Base-by-base conservation (phyloP, 2,113 vertebrate species). In the Syrrhaptes paradoxus region DNA sequence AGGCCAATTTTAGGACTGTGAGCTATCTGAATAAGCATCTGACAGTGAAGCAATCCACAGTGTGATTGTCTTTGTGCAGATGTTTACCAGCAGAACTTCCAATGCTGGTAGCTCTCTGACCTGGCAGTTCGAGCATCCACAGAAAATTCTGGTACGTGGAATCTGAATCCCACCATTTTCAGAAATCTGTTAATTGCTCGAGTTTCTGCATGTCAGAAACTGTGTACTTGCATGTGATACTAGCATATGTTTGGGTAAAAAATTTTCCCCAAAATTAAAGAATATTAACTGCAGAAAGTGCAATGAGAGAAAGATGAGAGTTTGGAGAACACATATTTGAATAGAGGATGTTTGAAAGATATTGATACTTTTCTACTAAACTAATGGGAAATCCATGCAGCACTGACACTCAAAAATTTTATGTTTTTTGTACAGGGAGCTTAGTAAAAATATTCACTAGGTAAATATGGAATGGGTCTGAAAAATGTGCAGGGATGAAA, bases 401-500 rank as follows among this genome's bases (percentile, higher is more conserved):
- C 18, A 3, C 38, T 62, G 74, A 15, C 13, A 6, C 54, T 76
- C 26, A 12, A 13, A 34, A 58, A 25, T 2, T 2, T 16, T 48
- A 0, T 0, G 3, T 1, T 52, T 76, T 57, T 58, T 65, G 21
- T 52, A 36, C 13, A 36, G 7, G 24, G 34, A 74, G 38, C 22
- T 75, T 11, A 25, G 34, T 36, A 58, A 41, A 0, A 11, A 79
- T 12, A 7, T 18, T 54, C 24, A n/a, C 8, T 3, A 76, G 48
- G 41, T 36, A 54, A 74, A 90, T 28, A 25, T 2, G 13, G 32
- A 6, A 29, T 17, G 12, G 20, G 22, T 55, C 26, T 71, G 81
- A 43, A 55, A 77, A 7, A 41, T 59, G 70, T 46, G 22, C 14
- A 25, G 49, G 45, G 21, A 4, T 67, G 22, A 29, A 85, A 77